phyloP scores from a whole-genome alignment of 2,888 invertebrate genomes.

The Cephus rjabovi region DNA sequence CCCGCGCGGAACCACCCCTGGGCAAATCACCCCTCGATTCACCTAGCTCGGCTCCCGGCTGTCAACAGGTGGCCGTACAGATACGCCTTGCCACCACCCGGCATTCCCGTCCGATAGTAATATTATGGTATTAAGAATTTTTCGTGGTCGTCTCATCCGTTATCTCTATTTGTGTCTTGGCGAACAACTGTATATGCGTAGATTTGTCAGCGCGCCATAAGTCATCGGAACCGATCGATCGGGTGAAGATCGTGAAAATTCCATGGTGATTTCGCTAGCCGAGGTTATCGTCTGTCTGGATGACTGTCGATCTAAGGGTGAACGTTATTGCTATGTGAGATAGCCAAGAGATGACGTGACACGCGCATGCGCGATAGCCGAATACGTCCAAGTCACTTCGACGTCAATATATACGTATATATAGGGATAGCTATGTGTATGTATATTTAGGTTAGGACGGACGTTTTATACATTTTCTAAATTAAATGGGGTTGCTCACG shows the following conservation, averaged over 20 bases:
- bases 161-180: background rate
- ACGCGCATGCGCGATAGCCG: background rate
- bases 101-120: background rate
- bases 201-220: background rate
- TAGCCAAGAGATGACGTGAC: background rate
- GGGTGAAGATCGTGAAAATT: background rate
- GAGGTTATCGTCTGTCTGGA: background rate
- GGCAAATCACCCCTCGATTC: conserved; percentile 39
- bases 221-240: background rate
- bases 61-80: conserved; percentile 65
- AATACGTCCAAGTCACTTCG: background rate
- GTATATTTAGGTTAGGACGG: too few species aligned
- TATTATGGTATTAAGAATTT: background rate
- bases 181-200: background rate
- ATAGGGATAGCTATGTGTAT: background rate
- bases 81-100: conserved; percentile 47
- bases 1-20: background rate
- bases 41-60: conserved; percentile 46
- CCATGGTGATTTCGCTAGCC: background rate
- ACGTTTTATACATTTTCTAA: background rate
- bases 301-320: background rate
- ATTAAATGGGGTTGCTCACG: background rate
- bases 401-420: background rate
- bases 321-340: background rate
- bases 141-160: background rate